phyloP scores from a whole-genome alignment of 2,113 vertebrate species.

The Lasiurus borealis region DNA sequence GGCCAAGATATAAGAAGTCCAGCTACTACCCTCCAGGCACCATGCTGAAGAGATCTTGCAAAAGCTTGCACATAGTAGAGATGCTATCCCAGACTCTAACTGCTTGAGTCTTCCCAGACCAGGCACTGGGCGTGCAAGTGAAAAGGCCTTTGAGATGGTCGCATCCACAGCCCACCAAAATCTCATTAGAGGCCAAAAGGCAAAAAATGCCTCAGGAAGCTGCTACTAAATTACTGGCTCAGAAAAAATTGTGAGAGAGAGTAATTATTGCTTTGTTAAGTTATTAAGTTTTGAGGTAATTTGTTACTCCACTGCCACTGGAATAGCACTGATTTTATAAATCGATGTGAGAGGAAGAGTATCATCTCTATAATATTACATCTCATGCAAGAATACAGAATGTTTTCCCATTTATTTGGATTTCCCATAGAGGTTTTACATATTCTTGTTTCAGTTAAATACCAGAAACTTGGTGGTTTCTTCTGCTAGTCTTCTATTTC shows the following conservation, averaged over 20 bases:
- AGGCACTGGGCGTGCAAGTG: not conserved
- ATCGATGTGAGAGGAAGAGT: not conserved
- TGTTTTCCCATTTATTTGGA: not conserved
- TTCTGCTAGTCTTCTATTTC: conserved; percentile 16
- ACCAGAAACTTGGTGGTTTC: not conserved
- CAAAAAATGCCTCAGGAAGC: not conserved
- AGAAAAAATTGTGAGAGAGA: not conserved
- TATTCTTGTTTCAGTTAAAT: not conserved
- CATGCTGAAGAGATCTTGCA: not conserved
- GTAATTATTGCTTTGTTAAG: not conserved
- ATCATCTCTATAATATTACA: not conserved
- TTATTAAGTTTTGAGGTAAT: not conserved
- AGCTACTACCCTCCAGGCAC: not conserved
- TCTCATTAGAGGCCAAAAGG: not conserved
- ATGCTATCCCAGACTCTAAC: not conserved
- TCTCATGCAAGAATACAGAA: not conserved
- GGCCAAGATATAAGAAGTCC: not conserved
- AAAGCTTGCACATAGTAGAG: not conserved
- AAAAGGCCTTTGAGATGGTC: not conserved
- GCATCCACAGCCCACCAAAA: not conserved
- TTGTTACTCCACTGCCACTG: not conserved
- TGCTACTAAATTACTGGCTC: not conserved
- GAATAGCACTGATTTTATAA: conserved; percentile 14
- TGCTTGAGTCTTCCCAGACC: not conserved
- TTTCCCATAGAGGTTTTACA: not conserved